Evolutionary conservation across 64 coral and sea anemone species (phyloP).

Genomic region (Stichodactyla mertensii): DNA sequence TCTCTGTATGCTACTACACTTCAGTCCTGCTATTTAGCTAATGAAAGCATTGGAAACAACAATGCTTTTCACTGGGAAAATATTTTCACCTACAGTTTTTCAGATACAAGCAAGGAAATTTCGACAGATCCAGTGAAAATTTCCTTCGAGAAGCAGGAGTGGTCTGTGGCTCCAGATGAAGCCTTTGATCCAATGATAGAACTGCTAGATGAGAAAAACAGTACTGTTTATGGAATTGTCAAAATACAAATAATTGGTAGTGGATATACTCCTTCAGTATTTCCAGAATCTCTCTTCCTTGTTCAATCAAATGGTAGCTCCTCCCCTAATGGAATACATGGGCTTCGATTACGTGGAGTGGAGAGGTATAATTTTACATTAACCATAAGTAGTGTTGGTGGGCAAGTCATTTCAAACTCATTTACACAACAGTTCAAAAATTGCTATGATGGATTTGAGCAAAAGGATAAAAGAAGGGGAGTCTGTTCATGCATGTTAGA

Average conservation of each 20-base stretch:
- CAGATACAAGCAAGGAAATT: slow-evolving; percentile 30
- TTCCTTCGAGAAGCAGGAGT: not conserved
- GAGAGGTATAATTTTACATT: not conserved
- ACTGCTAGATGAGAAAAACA: slow-evolving; percentile 34
- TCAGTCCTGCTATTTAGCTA: slow-evolving; percentile 24
- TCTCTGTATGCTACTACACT: slow-evolving; percentile 65
- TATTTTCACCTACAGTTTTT: not conserved
- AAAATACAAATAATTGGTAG: not conserved
- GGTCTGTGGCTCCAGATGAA: slow-evolving; percentile 22
- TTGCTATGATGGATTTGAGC: slow-evolving; percentile 16
- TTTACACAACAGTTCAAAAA: not conserved
- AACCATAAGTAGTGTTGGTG: not conserved
- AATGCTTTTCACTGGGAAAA: slow-evolving; percentile 25
- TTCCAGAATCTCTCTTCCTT: not conserved
- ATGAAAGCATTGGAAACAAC: slow-evolving; percentile 17
- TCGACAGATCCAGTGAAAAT: slow-evolving; percentile 39
- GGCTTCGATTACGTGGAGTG: not conserved
- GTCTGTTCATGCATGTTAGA: not conserved
- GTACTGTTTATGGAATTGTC: slow-evolving; percentile 29
- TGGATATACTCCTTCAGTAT: not conserved
- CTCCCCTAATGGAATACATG: not conserved
- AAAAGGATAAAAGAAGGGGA: not conserved
- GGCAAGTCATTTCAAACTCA: not conserved
- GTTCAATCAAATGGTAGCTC: not conserved
- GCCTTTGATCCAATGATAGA: slow-evolving; percentile 17